These are phyloP conservation scores for Hypothenemus hampei DNA, from an alignment of 1,140 invertebrate species.

Conservation along the genomic window DNA sequence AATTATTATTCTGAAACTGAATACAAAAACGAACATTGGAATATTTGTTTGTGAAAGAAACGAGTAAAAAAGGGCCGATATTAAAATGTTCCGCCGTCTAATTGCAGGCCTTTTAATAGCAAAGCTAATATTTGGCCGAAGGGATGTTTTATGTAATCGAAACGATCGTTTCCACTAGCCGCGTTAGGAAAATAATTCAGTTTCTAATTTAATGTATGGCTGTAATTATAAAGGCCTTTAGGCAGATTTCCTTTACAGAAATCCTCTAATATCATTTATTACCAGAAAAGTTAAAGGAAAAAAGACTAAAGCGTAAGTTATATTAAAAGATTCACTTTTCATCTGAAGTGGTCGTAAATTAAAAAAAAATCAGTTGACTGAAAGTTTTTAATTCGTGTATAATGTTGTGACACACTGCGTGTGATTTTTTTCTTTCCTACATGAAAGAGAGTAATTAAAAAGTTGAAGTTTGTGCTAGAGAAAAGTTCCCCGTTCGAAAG, in stretches of 20 bases:
- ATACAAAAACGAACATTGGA: constrained; percentile 1
- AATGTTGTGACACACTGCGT: no score
- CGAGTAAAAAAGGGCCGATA: constrained; percentile 13
- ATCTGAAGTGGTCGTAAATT: no score
- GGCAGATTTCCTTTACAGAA: neutral
- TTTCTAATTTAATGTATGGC: constrained; percentile 2
- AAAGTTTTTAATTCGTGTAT: no score
- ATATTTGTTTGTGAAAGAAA: constrained; percentile 2
- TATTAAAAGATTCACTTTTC: no score
- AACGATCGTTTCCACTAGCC: constrained; percentile 2
- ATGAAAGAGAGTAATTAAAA: constrained; percentile 6
- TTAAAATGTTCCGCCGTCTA: constrained; percentile 13
- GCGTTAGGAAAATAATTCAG: neutral
- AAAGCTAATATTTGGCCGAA: neutral
- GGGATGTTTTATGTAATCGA: constrained; percentile 9
- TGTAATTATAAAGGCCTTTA: neutral
- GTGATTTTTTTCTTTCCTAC: no score
- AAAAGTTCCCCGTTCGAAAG: neutral
- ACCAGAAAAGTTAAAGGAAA: no score
- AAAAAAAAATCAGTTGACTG: no score
- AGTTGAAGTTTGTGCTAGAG: neutral
- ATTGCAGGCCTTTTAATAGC: constrained; percentile 7
- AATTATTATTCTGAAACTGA: neutral
- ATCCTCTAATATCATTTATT: no score
- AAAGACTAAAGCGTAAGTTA: no score